A percentile compares a stretch with the other conserved stretches of the same genome.
Evolutionary conservation across 2,888 invertebrate species (phyloP).

Genomic region (Melolontha melolontha): DNA sequence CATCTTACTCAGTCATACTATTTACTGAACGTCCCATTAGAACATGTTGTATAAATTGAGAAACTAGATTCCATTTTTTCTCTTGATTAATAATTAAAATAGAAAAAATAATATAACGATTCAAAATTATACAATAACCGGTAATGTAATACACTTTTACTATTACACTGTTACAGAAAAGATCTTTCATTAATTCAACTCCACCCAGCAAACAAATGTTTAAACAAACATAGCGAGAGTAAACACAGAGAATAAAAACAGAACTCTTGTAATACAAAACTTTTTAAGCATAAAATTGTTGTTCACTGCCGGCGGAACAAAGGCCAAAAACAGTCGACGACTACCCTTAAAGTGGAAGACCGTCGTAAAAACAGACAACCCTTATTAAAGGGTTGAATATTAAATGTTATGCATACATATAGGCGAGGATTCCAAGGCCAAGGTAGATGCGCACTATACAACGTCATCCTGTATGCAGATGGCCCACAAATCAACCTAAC

Average conservation of each 20-base stretch:
- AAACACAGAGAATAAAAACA: slow-evolving; percentile 24
- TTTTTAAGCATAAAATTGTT: slow-evolving; percentile 39
- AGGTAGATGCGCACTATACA: slow-evolving; percentile 46
- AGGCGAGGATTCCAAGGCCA: slow-evolving; percentile 45
- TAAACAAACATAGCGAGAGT: slow-evolving; percentile 28
- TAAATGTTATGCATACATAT: slow-evolving; percentile 41
- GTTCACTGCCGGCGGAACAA: slow-evolving; percentile 26
- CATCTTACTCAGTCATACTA: too few relatives aligned
- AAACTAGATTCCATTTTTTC: too few relatives aligned
- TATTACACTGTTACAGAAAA: neutral
- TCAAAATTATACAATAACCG: neutral
- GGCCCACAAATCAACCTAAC: slow-evolving; percentile 62
- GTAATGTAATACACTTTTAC: neutral
- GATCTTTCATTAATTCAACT: slow-evolving; percentile 9
- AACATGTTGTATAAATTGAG: too few relatives aligned
- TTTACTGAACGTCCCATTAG: too few relatives aligned
- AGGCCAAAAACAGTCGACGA: slow-evolving; percentile 29
- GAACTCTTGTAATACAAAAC: slow-evolving; percentile 37
- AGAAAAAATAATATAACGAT: too few relatives aligned
- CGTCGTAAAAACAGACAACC: slow-evolving; percentile 47
- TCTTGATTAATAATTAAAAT: too few relatives aligned
- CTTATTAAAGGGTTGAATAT: slow-evolving; percentile 46
- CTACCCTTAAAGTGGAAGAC: slow-evolving; percentile 37
- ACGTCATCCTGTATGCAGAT: slow-evolving; percentile 57
- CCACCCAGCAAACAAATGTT: slow-evolving; percentile 22